phyloP scores from a whole-genome alignment of 2,797 vertebrate genomes.

The Gallinago solitaria region DNA sequence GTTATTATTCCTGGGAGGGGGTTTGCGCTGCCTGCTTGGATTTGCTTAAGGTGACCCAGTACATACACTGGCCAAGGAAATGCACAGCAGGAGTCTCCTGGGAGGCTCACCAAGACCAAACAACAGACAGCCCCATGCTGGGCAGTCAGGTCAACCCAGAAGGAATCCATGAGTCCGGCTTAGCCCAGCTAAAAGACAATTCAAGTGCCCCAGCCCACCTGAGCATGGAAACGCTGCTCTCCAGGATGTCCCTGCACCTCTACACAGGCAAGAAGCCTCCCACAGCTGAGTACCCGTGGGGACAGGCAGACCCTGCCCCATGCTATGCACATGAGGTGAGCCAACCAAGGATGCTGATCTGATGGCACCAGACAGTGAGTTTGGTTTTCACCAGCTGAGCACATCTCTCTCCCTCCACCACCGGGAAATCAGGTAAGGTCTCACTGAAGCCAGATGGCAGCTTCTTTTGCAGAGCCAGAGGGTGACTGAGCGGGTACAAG shows the following conservation, averaged over 20 bases:
- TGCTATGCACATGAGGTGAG: not conserved
- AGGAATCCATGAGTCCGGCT: accelerated
- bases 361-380: accelerated
- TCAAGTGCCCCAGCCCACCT: not conserved
- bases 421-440: not conserved
- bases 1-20: not conserved
- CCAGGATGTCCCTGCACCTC: accelerated
- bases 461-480: not conserved
- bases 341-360: not conserved
- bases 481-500: not conserved
- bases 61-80: not conserved
- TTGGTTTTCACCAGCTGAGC: not conserved
- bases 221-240: accelerated
- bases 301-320: not conserved
- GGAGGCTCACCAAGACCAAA: not conserved
- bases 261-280: not conserved
- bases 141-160: not conserved
- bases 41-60: not conserved
- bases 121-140: accelerated
- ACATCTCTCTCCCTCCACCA: not conserved
- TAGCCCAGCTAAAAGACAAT: not conserved
- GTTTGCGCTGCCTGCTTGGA: not conserved
- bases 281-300: accelerated
- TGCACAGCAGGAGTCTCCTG: not conserved
- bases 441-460: not conserved